Evolutionary conservation across 1,140 invertebrate genomes (phyloP).

Genomic region (Formica exsecta): DNA sequence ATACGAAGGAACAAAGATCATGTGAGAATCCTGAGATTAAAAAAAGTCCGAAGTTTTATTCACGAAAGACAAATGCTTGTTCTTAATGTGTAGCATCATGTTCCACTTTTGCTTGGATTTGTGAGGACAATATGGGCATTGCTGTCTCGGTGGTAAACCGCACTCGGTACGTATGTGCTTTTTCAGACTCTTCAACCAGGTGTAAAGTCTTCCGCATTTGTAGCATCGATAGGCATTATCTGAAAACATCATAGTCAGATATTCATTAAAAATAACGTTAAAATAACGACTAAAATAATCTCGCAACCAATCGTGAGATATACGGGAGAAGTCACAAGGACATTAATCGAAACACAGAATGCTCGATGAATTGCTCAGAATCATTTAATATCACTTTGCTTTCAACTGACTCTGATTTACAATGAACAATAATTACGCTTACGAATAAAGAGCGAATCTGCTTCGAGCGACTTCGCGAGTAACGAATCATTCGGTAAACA

Average conservation of each 20-base stretch:
- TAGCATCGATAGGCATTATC: not conserved
- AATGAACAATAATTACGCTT: not conserved
- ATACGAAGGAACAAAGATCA: not conserved
- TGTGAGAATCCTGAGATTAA: not conserved
- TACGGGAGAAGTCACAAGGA: not conserved
- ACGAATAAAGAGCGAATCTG: not conserved
- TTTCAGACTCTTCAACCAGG: not conserved
- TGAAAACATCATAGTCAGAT: conserved; percentile 30
- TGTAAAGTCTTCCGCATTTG: not conserved
- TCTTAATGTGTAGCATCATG: not conserved
- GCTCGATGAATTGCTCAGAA: not conserved
- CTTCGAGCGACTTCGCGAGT: not conserved
- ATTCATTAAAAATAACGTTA: not conserved
- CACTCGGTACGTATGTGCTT: not conserved
- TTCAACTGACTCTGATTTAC: conserved; percentile 25
- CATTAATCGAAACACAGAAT: not conserved
- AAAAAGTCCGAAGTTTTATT: not conserved
- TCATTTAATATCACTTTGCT: conserved; percentile 30
- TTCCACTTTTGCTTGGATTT: not conserved
- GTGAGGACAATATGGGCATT: not conserved
- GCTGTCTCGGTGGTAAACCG: not conserved
- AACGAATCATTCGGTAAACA: not conserved
- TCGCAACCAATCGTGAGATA: not conserved
- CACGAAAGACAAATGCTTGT: not conserved
- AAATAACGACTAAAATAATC: not conserved